These are phyloP conservation scores for Eurosta solidaginis DNA, from an alignment of 1,140 invertebrate genomes.

Conservation along the genomic window DNA sequence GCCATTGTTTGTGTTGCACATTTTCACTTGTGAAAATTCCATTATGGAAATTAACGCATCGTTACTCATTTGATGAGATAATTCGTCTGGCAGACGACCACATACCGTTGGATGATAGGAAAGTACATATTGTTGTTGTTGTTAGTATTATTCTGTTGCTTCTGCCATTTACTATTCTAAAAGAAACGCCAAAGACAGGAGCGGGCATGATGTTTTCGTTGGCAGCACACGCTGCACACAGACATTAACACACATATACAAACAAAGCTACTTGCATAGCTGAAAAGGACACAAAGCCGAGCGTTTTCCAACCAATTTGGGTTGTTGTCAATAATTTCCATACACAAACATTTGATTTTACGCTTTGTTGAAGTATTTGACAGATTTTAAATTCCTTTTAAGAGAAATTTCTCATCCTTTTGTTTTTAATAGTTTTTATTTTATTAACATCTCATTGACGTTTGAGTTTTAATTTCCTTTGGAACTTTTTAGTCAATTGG, in stretches of 20 bases:
- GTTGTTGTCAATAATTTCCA: constrained; percentile 9
- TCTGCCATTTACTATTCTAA: background rate
- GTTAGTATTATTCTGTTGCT: background rate
- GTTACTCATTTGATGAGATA: constrained; percentile 38
- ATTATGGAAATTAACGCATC: constrained; percentile 38
- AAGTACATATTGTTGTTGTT: background rate
- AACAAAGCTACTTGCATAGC: background rate
- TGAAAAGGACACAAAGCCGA: background rate
- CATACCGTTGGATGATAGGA: background rate
- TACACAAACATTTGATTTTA: constrained; percentile 7
- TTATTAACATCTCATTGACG: too few relatives aligned
- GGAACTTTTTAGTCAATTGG: too few relatives aligned
- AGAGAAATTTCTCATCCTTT: too few relatives aligned
- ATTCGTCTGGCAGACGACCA: constrained; percentile 36
- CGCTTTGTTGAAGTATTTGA: too few relatives aligned
- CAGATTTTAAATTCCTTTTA: too few relatives aligned
- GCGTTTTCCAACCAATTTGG: constrained; percentile 10
- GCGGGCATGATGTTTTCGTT: background rate
- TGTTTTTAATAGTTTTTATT: too few relatives aligned
- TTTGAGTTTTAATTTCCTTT: too few relatives aligned
- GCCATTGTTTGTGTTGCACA: background rate
- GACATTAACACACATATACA: background rate
- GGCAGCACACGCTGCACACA: background rate
- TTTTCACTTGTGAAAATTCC: constrained; percentile 29
- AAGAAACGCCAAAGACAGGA: background rate